Base-by-base conservation (phyloP, 2,113 vertebrate species). In the Miniopterus natalensis region DNA sequence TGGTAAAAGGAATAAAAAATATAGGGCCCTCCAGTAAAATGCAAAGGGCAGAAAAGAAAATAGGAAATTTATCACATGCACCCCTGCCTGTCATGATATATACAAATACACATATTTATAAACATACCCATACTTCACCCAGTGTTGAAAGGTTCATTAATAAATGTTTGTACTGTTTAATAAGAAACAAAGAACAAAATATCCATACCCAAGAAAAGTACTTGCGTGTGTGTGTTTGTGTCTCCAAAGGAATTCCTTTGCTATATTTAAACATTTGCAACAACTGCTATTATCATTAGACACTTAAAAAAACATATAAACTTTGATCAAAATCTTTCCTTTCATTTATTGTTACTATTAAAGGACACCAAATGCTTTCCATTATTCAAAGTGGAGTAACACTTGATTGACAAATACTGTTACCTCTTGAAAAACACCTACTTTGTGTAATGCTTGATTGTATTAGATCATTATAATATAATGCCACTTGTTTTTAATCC, bases 201-300 rank as follows among this genome's bases (percentile, higher is more conserved):
- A 79, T 70, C 2, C 40, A 18, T 12, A 86, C 9, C 57, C 2
- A 49, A 13, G 12, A 94, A 96, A 91, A 80, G 1, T 21, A 47
- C 68, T 11, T 40, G 18, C 42, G 40, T 75, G n/a, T 57, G 11
- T 61, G 61, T 63, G 4, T 59, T 31, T 40, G 5, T 83, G 75
- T 57, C 29, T 73, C 20, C n/a, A 57, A 85, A 92, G 42, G 51
- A 49, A 1, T 89, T 85, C 10, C 9, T 95, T 63, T 84, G 3
- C 17, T 92, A 55, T 36, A 86, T 59, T 92, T 84, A 74, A 97
- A 94, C 21, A 55, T 49, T 79, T 92, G 21, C 7, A 71, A 45
- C 3, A 68, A 75, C 17, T 81, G 65, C 15, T 59, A 47, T 90
- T 96, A 13, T 71, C 57, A 61, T 45, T 47, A 74, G 42, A 78